A percentile compares a stretch with the other conserved stretches of the same genome.
Evolutionary conservation across 2,797 vertebrate genomes (phyloP).

Genomic region (Gambusia yucatana): DNA sequence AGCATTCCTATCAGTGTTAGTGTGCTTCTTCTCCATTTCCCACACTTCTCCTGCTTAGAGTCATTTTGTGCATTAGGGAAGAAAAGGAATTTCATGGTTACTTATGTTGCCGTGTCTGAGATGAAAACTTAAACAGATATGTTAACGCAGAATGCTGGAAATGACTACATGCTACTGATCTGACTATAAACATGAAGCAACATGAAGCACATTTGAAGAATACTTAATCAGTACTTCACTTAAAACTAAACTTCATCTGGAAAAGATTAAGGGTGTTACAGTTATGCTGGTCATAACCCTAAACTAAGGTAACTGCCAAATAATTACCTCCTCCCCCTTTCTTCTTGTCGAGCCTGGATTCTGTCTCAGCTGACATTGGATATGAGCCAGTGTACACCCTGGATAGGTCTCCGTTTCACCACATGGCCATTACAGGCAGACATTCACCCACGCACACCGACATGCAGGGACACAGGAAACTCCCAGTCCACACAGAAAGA

Average conservation of each 20-base stretch:
- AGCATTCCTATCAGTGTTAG: conserved; percentile 2
- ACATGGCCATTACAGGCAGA: background rate
- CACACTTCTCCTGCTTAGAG: background rate
- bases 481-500: conserved; percentile 3
- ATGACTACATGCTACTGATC: background rate
- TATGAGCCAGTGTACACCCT: conserved; percentile 10
- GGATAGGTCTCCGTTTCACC: conserved; percentile 8
- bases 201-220: conserved; percentile 1
- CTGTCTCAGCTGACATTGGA: conserved; percentile 10
- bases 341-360: background rate
- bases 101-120: background rate
- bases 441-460: background rate
- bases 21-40: conserved; percentile 2
- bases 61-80: background rate
- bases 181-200: background rate
- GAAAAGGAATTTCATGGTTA: background rate
- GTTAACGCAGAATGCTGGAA: background rate
- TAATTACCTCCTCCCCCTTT: conserved; percentile 2
- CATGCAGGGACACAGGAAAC: conserved; percentile 9
- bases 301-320: conserved; percentile 3
- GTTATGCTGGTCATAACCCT: background rate
- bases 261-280: conserved; percentile 5
- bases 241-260: conserved; percentile 3
- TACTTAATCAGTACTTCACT: background rate
- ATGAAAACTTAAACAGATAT: background rate